Conservation (phyloP, 2,797 vertebrate genomes). For the Galagoides demidoff region DNA sequence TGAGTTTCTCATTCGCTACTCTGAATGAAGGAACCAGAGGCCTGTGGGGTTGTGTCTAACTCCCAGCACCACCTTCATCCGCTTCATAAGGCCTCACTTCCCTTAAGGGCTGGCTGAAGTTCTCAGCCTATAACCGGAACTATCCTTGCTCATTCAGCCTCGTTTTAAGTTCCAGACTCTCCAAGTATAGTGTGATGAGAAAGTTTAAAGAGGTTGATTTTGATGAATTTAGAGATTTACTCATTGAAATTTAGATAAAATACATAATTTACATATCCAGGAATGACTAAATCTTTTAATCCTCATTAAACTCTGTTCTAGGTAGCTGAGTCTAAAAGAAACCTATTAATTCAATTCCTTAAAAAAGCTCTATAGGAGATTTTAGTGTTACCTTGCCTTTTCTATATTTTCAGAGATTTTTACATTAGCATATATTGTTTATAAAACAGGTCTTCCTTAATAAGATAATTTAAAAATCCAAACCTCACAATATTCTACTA, state of each 20-base stretch:
- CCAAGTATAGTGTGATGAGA: neutral
- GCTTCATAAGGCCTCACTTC: neutral
- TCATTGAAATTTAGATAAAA: conserved; percentile 39
- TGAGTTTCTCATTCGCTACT: neutral
- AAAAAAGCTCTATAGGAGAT: neutral
- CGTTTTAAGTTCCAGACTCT: neutral
- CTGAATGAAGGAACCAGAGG: neutral
- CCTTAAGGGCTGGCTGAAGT: neutral
- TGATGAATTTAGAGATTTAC: conserved; percentile 41
- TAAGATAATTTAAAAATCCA: neutral
- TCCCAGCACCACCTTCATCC: neutral
- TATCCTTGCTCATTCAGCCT: neutral
- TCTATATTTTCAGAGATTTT: conserved; percentile 19
- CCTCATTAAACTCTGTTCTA: conserved; percentile 37
- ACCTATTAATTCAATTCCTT: neutral
- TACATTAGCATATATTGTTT: conserved; percentile 1
- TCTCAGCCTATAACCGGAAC: neutral
- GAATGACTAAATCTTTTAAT: conserved; percentile 31
- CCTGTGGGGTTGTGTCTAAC: neutral
- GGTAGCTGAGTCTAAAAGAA: conserved; percentile 51
- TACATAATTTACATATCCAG: neutral
- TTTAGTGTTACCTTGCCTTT: conserved; percentile 3
- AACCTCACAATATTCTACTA: neutral
- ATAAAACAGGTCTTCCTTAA: conserved; percentile 31
- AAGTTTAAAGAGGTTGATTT: conserved; percentile 46